Evolutionary conservation across 2,113 vertebrate genomes (phyloP), one percentile per base, ranked within the genome.

Genomic region (Gobio gobio): DNA sequence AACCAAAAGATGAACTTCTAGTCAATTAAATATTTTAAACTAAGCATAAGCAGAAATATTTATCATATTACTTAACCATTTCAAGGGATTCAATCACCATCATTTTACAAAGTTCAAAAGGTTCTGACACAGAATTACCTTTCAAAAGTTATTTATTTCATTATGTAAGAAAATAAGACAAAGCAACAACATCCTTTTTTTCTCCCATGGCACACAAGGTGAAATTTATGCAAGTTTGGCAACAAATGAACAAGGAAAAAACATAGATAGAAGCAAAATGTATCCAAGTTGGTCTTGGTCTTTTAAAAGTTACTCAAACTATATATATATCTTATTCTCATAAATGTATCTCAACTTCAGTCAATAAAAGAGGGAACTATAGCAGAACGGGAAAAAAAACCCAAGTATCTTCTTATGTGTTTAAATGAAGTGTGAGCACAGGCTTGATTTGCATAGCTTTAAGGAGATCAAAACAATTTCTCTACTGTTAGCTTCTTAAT

Each of bases 111-210:
- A 22, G 54, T 56, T 56, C 18, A 22, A 56, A 56, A 56, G 18
- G 54, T 56, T 56, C 54, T 1, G 54, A 56, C 54, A 56, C 54
- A 56, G 10, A 72, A 36, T 61, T 59, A 61, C 76, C 87, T 90
- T 90, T 77, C 83, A 87, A 91, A 91, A 92, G 79, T 87, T 81
- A 89, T 94, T 95, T 94, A 94, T 94, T 94, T 92, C 84, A 92
- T 92, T 87, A 93, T 91, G 88, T 94, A 94, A 94, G 93, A 95
- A 95, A 95, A 94, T 92, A 93, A 93, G 93, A 94, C 93, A 93
- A 92, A 91, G 86, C 91, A 91, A 94, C 83, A 83, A 51, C 83
- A 90, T 93, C 86, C 87, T 92, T 89, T 91, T 91, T 92, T 91
- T 90, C 89, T 92, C 91, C 89, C 88, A 94, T 93, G 93, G 95